Conservation (phyloP, 2,113 vertebrate genomes). For the Pseudorhombus dupliciocellatus region DNA sequence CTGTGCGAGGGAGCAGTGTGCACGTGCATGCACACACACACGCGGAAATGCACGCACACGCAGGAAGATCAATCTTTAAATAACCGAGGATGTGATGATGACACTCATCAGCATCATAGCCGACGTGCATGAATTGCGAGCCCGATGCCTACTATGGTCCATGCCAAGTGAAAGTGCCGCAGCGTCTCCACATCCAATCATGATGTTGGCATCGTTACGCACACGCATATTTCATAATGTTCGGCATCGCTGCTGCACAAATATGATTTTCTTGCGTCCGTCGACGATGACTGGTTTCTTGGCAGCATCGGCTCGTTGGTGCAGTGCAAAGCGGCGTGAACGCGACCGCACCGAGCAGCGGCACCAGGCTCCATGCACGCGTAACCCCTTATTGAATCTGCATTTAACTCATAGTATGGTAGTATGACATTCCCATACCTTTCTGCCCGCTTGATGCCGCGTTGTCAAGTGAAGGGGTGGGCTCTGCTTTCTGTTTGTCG, state of each 20-base stretch:
- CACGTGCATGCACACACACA: conserved; percentile 31
- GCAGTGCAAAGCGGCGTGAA: conserved; percentile 64
- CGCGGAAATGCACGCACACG: conserved; percentile 23
- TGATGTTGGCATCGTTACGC: conserved; percentile 50
- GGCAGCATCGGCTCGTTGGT: conserved; percentile 59
- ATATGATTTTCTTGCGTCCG: conserved; percentile 49
- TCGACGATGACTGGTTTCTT: conserved; percentile 58
- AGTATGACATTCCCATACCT: conserved; percentile 78
- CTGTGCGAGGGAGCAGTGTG: conserved; percentile 41
- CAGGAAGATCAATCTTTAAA: conserved; percentile 79
- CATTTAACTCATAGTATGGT: conserved; percentile 36
- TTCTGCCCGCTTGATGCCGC: conserved; percentile 76
- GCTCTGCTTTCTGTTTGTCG: conserved; percentile 67
- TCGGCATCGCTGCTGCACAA: conserved; percentile 49
- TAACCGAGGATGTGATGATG: conserved; percentile 79
- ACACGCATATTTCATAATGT: conserved; percentile 57
- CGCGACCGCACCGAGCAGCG: conserved; percentile 42
- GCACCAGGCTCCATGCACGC: conserved; percentile 21
- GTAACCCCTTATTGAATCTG: conserved; percentile 33
- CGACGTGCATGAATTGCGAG: conserved; percentile 73
- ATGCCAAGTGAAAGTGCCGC: conserved; percentile 80
- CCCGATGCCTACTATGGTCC: conserved; percentile 62
- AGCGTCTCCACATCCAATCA: conserved; percentile 71
- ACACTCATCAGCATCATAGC: conserved; percentile 76
- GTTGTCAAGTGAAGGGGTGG: conserved; percentile 80